These are phyloP conservation scores for Garra rufa DNA, from an alignment of 2,113 vertebrate genomes.

Conservation along the genomic window DNA sequence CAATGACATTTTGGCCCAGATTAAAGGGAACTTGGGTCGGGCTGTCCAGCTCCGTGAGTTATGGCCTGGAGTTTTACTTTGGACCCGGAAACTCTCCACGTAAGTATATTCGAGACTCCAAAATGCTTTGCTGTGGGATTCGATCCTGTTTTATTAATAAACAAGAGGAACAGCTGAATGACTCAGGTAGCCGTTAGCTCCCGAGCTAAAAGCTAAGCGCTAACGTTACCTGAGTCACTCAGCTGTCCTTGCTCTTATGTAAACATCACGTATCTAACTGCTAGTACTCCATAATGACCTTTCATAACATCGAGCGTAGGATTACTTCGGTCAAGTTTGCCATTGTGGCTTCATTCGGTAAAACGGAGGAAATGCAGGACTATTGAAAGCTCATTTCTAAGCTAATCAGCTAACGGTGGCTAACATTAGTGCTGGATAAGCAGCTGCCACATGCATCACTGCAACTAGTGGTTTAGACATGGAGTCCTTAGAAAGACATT, in stretches of 20 bases:
- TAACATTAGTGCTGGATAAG: constrained; percentile 21
- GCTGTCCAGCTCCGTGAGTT: constrained; percentile 92
- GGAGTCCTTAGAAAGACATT: constrained; percentile 25
- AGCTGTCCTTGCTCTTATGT: constrained; percentile 21
- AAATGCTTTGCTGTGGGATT: neutral
- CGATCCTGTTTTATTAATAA: neutral
- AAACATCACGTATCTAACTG: neutral
- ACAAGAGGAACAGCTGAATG: neutral
- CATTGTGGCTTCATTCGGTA: neutral
- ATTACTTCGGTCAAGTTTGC: neutral
- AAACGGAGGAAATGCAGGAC: neutral
- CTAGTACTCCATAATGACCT: neutral
- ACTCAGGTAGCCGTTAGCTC: constrained; percentile 3
- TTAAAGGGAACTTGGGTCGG: constrained; percentile 90
- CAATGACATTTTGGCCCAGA: constrained; percentile 82
- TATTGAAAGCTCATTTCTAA: constrained; percentile 15
- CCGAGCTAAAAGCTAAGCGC: constrained; percentile 27
- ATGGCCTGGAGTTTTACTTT: constrained; percentile 95
- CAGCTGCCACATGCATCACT: constrained; percentile 35
- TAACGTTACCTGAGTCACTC: constrained; percentile 38
- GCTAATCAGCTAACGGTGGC: constrained; percentile 11
- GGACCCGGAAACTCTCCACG: constrained; percentile 93
- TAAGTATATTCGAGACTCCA: constrained; percentile 74
- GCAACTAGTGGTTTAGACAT: constrained; percentile 28
- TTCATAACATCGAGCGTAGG: neutral